Evolutionary conservation across 1,140 invertebrate genomes (phyloP).

Genomic region (Pseudomyrmex dendroicus): DNA sequence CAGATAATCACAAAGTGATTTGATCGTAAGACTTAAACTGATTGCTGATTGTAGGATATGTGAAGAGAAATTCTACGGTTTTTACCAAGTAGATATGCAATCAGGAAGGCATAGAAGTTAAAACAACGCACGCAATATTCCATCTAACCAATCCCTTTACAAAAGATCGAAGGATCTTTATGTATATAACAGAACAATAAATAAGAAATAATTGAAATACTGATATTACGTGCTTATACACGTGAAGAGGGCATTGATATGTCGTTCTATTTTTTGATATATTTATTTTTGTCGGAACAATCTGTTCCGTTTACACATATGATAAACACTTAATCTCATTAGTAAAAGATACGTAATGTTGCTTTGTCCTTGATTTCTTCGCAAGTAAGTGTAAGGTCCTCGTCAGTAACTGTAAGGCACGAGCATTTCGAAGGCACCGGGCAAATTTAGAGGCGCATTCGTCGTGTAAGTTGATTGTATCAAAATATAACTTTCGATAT

Average conservation of each 20-base stretch:
- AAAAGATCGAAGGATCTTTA: neutral
- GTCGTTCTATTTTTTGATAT: neutral
- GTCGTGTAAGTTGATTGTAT: slow-evolving; percentile 66
- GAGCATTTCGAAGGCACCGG: slow-evolving; percentile 71
- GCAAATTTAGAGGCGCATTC: slow-evolving; percentile 60
- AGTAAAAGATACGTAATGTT: slow-evolving; percentile 44
- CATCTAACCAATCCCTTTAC: neutral
- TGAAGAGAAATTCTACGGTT: slow-evolving; percentile 10
- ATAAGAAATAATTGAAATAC: slow-evolving; percentile 69
- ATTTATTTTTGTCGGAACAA: neutral
- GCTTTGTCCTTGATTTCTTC: slow-evolving; percentile 72
- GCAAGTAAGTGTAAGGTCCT: neutral
- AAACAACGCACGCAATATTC: neutral
- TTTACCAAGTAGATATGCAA: neutral
- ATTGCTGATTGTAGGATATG: slow-evolving; percentile 1
- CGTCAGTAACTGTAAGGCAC: slow-evolving; percentile 76
- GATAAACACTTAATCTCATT: slow-evolving; percentile 20
- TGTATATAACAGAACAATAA: slow-evolving; percentile 58
- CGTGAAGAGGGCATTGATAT: slow-evolving; percentile 35
- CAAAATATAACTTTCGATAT: slow-evolving; percentile 75
- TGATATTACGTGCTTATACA: slow-evolving; percentile 54
- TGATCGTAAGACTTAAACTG: slow-evolving; percentile 5
- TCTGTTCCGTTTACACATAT: neutral
- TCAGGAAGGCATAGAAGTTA: neutral
- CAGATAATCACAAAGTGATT: slow-evolving; percentile 1